These are phyloP conservation scores for Pithys albifrons DNA, from an alignment of 2,113 vertebrate genomes.

Conservation along the genomic window DNA sequence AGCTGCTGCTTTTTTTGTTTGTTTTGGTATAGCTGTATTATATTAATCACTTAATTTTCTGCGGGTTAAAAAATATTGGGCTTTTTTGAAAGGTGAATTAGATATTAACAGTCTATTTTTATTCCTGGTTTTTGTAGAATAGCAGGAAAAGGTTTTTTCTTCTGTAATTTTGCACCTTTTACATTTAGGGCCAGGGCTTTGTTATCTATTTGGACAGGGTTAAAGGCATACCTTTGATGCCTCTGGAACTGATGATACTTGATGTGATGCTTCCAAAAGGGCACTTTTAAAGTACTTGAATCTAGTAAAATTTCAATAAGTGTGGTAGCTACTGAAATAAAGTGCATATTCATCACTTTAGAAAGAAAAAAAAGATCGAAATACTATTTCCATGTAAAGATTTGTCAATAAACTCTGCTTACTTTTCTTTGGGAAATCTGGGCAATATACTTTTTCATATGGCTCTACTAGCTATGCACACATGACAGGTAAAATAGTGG, in stretches of 20 bases:
- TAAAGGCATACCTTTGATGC: background rate
- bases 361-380: background rate
- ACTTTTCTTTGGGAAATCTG: background rate
- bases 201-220: background rate
- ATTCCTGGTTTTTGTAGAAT: background rate
- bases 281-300: background rate
- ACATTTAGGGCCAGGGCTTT: background rate
- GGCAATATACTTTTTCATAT: background rate
- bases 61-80: background rate
- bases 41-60: background rate
- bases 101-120: background rate
- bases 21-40: background rate
- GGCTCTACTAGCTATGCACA: background rate
- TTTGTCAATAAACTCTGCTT: background rate
- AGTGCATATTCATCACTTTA: background rate
- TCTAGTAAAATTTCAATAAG: background rate
- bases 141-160: slow-evolving; percentile 20
- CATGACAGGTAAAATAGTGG: background rate
- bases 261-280: background rate
- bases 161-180: slow-evolving; percentile 3
- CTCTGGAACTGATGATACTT: background rate
- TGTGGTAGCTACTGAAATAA: background rate
- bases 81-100: background rate
- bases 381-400: background rate
- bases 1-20: background rate